Percentiles rank a stretch among this genome's conserved stretches.
These are phyloP conservation scores for Amniataba percoides DNA, from an alignment of 2,797 vertebrate species.

Conservation along the genomic window DNA sequence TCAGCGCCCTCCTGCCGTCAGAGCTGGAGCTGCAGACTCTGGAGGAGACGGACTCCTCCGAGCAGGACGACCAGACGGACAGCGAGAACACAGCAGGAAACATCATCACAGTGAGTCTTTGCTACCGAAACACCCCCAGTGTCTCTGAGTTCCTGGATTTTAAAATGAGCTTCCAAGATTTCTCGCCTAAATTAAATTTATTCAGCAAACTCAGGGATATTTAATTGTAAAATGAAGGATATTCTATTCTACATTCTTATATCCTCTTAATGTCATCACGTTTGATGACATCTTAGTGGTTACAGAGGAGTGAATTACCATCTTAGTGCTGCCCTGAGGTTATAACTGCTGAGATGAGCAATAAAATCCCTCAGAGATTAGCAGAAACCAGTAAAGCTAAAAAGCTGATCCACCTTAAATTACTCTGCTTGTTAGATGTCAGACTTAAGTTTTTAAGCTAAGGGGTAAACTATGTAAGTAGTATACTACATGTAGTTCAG, in stretches of 20 bases:
- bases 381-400: not conserved
- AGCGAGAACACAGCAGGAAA: constrained; percentile 91
- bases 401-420: not conserved
- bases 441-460: too few species aligned
- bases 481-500: too few species aligned
- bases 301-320: not conserved
- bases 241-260: not conserved
- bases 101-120: constrained; percentile 80
- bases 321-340: not conserved
- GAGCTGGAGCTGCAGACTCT: constrained; percentile 96
- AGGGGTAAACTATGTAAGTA: too few species aligned
- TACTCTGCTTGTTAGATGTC: too few species aligned
- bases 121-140: accelerated
- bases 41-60: constrained; percentile 98
- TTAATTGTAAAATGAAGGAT: not conserved
- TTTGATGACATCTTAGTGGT: not conserved
- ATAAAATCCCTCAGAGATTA: not conserved
- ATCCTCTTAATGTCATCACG: not conserved
- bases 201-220: not conserved
- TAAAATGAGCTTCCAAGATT: not conserved
- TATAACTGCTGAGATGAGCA: not conserved
- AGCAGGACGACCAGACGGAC: constrained; percentile 98
- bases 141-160: not conserved
- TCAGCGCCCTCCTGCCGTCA: constrained; percentile 95
- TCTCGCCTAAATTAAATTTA: not conserved